Percentiles rank a stretch among this genome's conserved stretches.
Evolutionary conservation across 2,888 invertebrate species (phyloP).

Genomic region (Euphydryas editha): DNA sequence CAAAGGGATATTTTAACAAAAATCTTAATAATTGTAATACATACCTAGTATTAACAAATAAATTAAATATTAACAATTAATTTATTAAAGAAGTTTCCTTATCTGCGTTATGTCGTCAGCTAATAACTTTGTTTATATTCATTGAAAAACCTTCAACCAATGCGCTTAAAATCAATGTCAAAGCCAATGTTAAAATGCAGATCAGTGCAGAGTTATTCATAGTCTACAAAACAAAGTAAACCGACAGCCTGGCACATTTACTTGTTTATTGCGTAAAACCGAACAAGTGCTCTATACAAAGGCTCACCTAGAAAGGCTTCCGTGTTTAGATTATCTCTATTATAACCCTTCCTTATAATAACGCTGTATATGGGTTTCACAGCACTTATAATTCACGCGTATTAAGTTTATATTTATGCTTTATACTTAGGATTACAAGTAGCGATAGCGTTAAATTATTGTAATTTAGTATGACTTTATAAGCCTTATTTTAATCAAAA

Average conservation of each 20-base stretch:
- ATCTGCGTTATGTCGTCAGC: neutral
- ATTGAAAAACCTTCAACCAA: neutral
- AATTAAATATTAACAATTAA: no score
- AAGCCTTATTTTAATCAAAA: no score
- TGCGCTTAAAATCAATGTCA: neutral
- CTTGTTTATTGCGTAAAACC: conserved; percentile 24
- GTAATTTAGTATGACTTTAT: neutral
- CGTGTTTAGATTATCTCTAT: conserved; percentile 24
- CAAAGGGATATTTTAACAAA: no score
- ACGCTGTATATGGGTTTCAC: conserved; percentile 1
- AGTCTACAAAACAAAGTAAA: neutral
- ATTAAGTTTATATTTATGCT: neutral
- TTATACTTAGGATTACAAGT: neutral
- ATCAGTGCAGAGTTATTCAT: neutral
- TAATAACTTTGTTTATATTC: conserved; percentile 1
- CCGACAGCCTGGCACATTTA: conserved; percentile 11
- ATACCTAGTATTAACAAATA: no score
- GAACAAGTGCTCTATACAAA: conserved; percentile 29
- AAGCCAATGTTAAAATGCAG: conserved; percentile 5
- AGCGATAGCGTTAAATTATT: neutral
- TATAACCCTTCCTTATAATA: conserved; percentile 17
- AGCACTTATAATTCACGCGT: neutral
- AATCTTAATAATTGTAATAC: no score
- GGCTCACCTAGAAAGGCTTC: conserved; percentile 26
- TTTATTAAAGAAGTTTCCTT: neutral